Evolutionary conservation across 1,140 invertebrate genomes (phyloP).

Genomic region (Hyles vespertilio): DNA sequence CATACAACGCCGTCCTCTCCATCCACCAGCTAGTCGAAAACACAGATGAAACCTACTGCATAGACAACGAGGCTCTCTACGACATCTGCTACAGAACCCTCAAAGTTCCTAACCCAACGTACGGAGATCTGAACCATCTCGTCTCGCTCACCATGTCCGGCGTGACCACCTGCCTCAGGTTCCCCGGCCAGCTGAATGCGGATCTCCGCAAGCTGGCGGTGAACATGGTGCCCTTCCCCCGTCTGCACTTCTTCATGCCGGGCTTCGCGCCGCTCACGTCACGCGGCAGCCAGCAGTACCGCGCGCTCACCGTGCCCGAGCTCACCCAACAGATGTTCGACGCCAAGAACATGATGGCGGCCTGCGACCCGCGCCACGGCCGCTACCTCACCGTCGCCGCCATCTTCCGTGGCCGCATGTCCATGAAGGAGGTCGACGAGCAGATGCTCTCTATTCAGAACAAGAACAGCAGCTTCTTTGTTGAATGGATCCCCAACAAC

Average conservation of each 20-base stretch:
- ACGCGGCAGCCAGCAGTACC: slow-evolving; percentile 82
- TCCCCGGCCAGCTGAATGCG: slow-evolving; percentile 91
- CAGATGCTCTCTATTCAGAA: slow-evolving; percentile 83
- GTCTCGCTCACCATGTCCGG: slow-evolving; percentile 85
- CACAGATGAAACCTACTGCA: slow-evolving; percentile 89
- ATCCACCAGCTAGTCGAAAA: slow-evolving; percentile 89
- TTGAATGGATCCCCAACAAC: slow-evolving; percentile 88
- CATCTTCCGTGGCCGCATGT: slow-evolving; percentile 89
- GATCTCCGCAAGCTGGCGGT: slow-evolving; percentile 96
- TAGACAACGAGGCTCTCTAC: slow-evolving; percentile 89
- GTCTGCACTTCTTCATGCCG: slow-evolving; percentile 97
- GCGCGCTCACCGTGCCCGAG: slow-evolving; percentile 87
- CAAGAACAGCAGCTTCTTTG: slow-evolving; percentile 82
- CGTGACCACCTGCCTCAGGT: slow-evolving; percentile 78
- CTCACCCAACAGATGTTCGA: slow-evolving; percentile 91
- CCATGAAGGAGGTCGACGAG: slow-evolving; percentile 94
- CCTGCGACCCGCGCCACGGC: slow-evolving; percentile 88
- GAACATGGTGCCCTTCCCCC: slow-evolving; percentile 97
- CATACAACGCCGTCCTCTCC: slow-evolving; percentile 88
- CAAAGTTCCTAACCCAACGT: slow-evolving; percentile 86
- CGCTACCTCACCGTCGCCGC: slow-evolving; percentile 87
- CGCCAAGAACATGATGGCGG: slow-evolving; percentile 95
- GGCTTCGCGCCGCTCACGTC: slow-evolving; percentile 92
- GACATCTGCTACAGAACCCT: slow-evolving; percentile 89
- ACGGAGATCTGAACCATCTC: slow-evolving; percentile 88